Base-by-base conservation (phyloP, 2,113 vertebrate species). In the Psephotus haematonotus region DNA sequence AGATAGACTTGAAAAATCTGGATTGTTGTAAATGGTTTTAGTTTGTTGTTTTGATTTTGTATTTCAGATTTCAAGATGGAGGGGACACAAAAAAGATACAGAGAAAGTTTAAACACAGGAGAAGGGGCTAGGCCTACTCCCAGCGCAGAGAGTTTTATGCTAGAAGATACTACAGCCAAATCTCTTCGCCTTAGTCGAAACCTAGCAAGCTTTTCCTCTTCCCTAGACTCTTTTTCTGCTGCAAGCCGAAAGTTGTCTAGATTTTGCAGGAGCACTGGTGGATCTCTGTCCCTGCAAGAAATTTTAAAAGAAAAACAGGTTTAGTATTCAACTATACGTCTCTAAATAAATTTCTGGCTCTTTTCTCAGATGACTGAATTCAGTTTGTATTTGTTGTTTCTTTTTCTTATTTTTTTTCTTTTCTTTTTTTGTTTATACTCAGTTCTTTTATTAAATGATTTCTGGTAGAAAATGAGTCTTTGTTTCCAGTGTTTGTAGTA, bases 221-320 rank as follows among this genome's bases (percentile, higher is more conserved):
- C 82, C 0, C 19, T 5, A 35, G 92, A 37, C 0, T 24, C 88
- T 70, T 27, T 14, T 46, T 81, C 71, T 72, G 4, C 47, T 49
- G n/a, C 76, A 67, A 81, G 75, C 62, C 77, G 46, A 5, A 94
- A 24, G 19, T 11, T 93, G 2, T 90, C 98, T 31, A 97, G 74
- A 23, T 95, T 88, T 69, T 87, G 33, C 28, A 94, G 94, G 6
- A 94, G 97, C 5, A 72, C 95, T 78, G 96, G 97, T 46, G 94
- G 97, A 72, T 71, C 92, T 63, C 89, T 97, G 0, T 96, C 90
- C 22, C n/a, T 98, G 3, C 98, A 98, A 88, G 98, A 98, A 86
- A 85, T 86, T 9, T n/a, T 96, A 13, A 98, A 93, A 88, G 97
- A 98, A 96, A 98, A 44, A 93, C 98, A 98, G 98, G 98, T 98